Evolutionary conservation across 2,888 invertebrate genomes (phyloP).

Genomic region (Gnatocerus cornutus): DNA sequence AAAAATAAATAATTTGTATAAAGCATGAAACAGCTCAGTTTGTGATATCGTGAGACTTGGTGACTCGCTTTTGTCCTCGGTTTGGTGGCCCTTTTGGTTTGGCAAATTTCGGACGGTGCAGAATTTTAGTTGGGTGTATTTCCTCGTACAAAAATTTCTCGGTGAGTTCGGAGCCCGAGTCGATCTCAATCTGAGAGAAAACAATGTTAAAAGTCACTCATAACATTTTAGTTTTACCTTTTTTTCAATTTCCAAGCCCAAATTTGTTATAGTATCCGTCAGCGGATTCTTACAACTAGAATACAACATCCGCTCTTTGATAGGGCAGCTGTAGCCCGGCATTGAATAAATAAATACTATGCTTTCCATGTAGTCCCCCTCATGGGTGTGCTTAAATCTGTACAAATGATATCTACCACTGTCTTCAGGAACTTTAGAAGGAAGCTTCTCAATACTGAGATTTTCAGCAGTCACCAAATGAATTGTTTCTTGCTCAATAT

Average conservation of each 20-base stretch:
- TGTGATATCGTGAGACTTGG: slow-evolving; percentile 75
- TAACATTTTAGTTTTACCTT: slow-evolving; percentile 80
- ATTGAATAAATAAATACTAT: slow-evolving; percentile 96
- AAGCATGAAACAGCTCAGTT: slow-evolving; percentile 24
- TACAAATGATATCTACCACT: slow-evolving; percentile 94
- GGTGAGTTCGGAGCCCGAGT: slow-evolving; percentile 90
- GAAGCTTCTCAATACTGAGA: slow-evolving; percentile 80
- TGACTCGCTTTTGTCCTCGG: slow-evolving; percentile 92
- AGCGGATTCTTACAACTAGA: slow-evolving; percentile 97
- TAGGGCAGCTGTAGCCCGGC: slow-evolving; percentile 96
- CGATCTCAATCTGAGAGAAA: slow-evolving; percentile 78
- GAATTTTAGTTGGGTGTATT: slow-evolving; percentile 92
- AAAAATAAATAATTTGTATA: slow-evolving; percentile 38
- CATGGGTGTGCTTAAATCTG: slow-evolving; percentile 92
- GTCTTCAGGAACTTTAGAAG: slow-evolving; percentile 87
- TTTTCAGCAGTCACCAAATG: slow-evolving; percentile 84
- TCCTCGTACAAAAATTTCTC: slow-evolving; percentile 94
- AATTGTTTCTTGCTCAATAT: slow-evolving; percentile 90
- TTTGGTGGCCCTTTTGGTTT: slow-evolving; percentile 97
- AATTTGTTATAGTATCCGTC: slow-evolving; percentile 84
- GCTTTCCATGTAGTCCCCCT: slow-evolving; percentile 91
- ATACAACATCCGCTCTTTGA: slow-evolving; percentile 99
- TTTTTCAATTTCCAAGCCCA: slow-evolving; percentile 87
- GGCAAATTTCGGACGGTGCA: slow-evolving; percentile 93
- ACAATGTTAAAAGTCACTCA: not conserved